Percentiles rank a stretch among this genome's conserved stretches.
Conservation (phyloP, 2,888 invertebrate species). For the Temnothorax ravouxi region DNA sequence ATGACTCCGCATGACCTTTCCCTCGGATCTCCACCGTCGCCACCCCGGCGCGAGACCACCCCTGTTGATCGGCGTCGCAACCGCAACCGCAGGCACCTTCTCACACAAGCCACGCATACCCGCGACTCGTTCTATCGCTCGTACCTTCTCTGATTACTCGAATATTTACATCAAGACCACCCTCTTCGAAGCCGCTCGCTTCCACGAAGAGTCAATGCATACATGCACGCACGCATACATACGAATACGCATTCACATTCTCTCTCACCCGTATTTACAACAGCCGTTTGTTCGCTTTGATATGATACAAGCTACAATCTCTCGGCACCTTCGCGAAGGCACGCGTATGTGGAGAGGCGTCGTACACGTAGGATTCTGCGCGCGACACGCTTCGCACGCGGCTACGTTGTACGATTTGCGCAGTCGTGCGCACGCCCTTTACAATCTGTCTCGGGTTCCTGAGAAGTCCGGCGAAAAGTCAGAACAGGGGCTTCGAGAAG, state of each 20-base stretch:
- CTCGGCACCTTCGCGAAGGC: conserved; percentile 49
- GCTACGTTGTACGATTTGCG: background rate
- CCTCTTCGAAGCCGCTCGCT: conserved; percentile 43
- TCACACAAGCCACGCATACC: background rate
- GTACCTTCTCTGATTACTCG: conserved; percentile 58
- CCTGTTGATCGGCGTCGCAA: conserved; percentile 6
- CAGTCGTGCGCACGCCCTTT: background rate
- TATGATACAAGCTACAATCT: conserved; percentile 53
- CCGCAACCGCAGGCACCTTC: conserved; percentile 19
- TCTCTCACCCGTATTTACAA: conserved; percentile 57
- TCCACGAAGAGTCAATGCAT: conserved; percentile 49
- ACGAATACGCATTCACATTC: conserved; percentile 31
- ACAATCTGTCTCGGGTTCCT: conserved; percentile 22
- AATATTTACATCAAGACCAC: conserved; percentile 63
- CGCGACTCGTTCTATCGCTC: conserved; percentile 16
- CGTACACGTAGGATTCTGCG: background rate
- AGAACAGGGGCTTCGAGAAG: conserved; percentile 28
- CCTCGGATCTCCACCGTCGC: conserved; percentile 16
- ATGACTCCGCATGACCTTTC: background rate
- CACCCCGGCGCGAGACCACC: background rate
- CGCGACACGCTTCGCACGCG: conserved; percentile 3
- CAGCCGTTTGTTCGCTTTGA: conserved; percentile 58
- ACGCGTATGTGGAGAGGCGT: conserved; percentile 31
- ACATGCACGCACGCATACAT: conserved; percentile 29
- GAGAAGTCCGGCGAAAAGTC: conserved; percentile 32